Percentiles rank a stretch among this genome's conserved stretches.
These are phyloP conservation scores for Netelia fuscicornis DNA, from an alignment of 2,888 invertebrate genomes.

Conservation along the genomic window DNA sequence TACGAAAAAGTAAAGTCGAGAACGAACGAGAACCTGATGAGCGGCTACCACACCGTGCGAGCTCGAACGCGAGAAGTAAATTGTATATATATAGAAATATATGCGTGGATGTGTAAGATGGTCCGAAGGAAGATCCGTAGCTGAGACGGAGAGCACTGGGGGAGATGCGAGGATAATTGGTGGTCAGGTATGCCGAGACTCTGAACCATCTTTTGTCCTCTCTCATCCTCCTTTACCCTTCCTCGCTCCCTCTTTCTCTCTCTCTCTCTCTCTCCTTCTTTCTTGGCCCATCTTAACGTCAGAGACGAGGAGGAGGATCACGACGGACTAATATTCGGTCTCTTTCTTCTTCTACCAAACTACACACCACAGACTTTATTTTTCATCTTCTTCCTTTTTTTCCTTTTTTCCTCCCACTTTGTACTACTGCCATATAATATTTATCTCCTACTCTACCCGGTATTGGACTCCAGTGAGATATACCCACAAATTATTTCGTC, in stretches of 20 bases:
- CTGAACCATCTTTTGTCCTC: conserved; percentile 55
- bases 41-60: conserved; percentile 40
- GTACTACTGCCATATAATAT: conserved; percentile 29
- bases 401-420: neutral
- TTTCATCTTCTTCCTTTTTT: neutral
- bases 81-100: conserved; percentile 7
- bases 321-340: conserved; percentile 24
- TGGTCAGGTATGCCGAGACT: conserved; percentile 77
- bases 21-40: conserved; percentile 42
- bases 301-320: conserved; percentile 29
- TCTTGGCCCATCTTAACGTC: conserved; percentile 34
- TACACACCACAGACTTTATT: conserved; percentile 4
- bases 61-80: conserved; percentile 24
- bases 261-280: conserved; percentile 30
- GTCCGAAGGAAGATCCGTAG: conserved; percentile 43
- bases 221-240: neutral
- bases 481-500: conserved; percentile 71
- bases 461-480: conserved; percentile 47
- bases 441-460: conserved; percentile 26
- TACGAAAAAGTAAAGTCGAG: conserved; percentile 27
- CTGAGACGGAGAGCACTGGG: conserved; percentile 75
- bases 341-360: conserved; percentile 25
- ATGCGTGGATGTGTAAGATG: conserved; percentile 14
- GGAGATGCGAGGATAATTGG: conserved; percentile 81
- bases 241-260: conserved; percentile 33